Conservation (phyloP, 1,140 invertebrate species). For the Camponotus pennsylvanicus region DNA sequence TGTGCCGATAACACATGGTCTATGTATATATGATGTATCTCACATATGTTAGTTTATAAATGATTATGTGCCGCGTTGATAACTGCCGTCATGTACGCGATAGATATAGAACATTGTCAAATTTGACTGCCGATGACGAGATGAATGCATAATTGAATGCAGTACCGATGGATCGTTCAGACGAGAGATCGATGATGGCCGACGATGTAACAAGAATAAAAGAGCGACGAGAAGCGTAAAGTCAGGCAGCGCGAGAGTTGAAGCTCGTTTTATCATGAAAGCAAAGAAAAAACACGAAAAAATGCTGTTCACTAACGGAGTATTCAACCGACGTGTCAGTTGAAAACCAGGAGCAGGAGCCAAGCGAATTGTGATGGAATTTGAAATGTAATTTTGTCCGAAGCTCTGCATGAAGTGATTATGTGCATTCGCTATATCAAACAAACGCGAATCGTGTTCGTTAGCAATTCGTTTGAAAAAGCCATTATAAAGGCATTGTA, state of each 20-base stretch:
- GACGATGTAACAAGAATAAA: not conserved
- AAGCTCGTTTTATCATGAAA: slow-evolving; percentile 37
- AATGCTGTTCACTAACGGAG: slow-evolving; percentile 22
- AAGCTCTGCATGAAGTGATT: slow-evolving; percentile 8
- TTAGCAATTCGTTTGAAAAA: slow-evolving; percentile 16
- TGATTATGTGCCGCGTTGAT: slow-evolving; percentile 54
- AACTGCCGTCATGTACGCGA: slow-evolving; percentile 2
- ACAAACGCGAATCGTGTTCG: not conserved
- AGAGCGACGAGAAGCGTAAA: slow-evolving; percentile 17
- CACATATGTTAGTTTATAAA: slow-evolving; percentile 58
- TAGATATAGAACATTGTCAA: slow-evolving; percentile 61
- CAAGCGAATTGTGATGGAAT: slow-evolving; percentile 43
- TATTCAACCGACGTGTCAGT: slow-evolving; percentile 27
- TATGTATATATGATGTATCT: slow-evolving; percentile 26
- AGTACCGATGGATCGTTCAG: slow-evolving; percentile 46
- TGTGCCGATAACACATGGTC: slow-evolving; percentile 64
- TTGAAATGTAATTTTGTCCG: slow-evolving; percentile 44
- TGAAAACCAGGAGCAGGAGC: not conserved
- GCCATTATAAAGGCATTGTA: slow-evolving; percentile 5
- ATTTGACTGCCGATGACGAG: slow-evolving; percentile 66
- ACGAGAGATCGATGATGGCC: slow-evolving; percentile 32
- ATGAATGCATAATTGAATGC: slow-evolving; percentile 76
- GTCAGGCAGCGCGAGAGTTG: slow-evolving; percentile 12
- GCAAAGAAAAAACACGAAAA: slow-evolving; percentile 49
- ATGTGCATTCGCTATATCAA: not conserved